Evolutionary conservation across 2,888 invertebrate genomes (phyloP).

Genomic region (Patella ulyssiponensis): DNA sequence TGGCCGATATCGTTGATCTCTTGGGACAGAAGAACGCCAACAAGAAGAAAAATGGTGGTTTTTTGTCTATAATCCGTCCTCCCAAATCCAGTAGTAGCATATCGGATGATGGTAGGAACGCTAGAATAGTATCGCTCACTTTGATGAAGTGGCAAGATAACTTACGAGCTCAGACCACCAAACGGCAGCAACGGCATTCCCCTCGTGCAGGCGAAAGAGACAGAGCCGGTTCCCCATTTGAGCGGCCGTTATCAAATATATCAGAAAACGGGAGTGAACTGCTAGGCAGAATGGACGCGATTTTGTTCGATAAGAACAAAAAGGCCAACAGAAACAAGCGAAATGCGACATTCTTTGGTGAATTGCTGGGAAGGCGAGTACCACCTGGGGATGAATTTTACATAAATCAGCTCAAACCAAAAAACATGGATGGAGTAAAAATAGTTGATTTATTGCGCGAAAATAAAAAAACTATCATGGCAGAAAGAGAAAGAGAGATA

Average conservation of each 20-base stretch:
- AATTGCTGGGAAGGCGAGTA: not conserved
- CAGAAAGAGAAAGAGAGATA: slow-evolving; percentile 8
- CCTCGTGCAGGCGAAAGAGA: not conserved
- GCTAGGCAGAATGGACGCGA: not conserved
- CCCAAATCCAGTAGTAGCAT: not conserved
- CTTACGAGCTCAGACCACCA: not conserved
- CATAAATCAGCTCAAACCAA: not conserved
- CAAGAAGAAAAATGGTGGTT: not conserved
- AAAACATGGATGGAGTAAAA: not conserved
- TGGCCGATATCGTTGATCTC: not conserved
- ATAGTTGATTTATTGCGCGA: slow-evolving; percentile 5
- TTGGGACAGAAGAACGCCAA: not conserved
- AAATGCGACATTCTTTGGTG: not conserved
- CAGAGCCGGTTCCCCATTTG: not conserved
- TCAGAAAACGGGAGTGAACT: not conserved
- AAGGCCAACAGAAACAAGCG: not conserved
- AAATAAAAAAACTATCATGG: not conserved
- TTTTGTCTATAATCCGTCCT: not conserved
- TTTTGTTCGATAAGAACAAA: not conserved
- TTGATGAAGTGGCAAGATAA: not conserved
- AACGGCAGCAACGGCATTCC: not conserved
- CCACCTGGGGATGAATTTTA: slow-evolving; percentile 19
- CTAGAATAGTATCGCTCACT: not conserved
- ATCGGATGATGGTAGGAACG: not conserved
- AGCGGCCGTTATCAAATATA: not conserved